phyloP scores from a whole-genome alignment of 2,888 invertebrate species.

The Linyphia triangularis region DNA sequence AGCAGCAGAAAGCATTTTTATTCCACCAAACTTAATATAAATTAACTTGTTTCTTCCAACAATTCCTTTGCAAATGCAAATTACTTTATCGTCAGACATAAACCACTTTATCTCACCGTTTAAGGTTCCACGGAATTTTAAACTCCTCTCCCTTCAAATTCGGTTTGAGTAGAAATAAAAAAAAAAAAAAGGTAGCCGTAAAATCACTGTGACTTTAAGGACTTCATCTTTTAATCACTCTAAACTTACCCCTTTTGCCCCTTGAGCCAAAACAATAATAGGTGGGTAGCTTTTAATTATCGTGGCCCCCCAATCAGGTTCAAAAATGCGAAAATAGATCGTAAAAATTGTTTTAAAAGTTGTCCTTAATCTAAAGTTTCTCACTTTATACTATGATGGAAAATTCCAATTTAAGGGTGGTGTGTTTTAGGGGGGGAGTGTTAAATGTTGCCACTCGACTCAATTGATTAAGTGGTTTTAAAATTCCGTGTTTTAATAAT shows the following conservation, averaged over 20 bases:
- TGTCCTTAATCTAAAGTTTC: not conserved
- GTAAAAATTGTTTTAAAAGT: conserved; percentile 69
- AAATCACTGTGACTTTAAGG: conserved; percentile 3
- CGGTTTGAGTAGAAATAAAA: not conserved
- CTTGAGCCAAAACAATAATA: conserved; percentile 68
- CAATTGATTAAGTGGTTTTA: not conserved
- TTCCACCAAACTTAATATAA: no score
- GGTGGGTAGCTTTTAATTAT: conserved; percentile 53
- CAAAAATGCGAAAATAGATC: conserved; percentile 61
- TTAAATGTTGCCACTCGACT: not conserved
- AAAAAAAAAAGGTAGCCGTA: not conserved
- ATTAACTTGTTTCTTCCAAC: not conserved
- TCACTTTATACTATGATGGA: not conserved
- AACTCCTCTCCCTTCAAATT: not conserved
- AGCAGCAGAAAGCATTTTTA: no score
- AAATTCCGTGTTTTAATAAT: not conserved
- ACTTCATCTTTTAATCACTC: not conserved
- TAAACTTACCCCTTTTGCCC: not conserved
- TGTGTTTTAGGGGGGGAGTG: not conserved
- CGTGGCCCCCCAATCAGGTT: conserved; percentile 40
- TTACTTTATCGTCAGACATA: not conserved
- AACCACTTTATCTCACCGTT: not conserved
- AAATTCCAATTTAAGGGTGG: not conserved
- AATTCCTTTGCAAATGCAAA: not conserved
- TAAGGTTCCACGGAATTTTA: not conserved